Conservation (phyloP, 1,140 invertebrate genomes). For the Eulimnadia texana region DNA sequence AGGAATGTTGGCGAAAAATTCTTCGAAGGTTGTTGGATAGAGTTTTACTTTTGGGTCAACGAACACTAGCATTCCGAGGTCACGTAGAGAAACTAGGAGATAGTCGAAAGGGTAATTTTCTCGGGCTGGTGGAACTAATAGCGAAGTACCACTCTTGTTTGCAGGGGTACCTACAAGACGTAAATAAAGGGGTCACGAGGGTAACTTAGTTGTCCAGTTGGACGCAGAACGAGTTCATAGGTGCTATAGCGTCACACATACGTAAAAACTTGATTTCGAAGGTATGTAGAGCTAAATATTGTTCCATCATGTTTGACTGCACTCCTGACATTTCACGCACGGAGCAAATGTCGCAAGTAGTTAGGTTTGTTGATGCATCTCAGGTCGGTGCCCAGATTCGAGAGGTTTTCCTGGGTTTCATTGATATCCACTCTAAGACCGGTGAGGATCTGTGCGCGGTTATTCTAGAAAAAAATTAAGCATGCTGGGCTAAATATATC, state of each 20-base stretch:
- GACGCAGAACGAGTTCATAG: neutral
- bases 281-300: conserved; percentile 11
- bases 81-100: neutral
- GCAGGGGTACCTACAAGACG: neutral
- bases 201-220: neutral
- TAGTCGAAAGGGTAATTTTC: neutral
- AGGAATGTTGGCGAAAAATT: neutral
- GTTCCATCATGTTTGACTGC: conserved; percentile 19
- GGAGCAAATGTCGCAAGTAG: conserved; percentile 17
- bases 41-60: neutral
- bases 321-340: conserved; percentile 18
- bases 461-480: conserved; percentile 18
- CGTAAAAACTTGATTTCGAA: conserved; percentile 13
- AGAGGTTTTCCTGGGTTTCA: conserved; percentile 19
- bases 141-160: neutral
- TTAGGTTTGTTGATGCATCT: conserved; percentile 15
- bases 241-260: neutral
- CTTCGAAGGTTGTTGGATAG: neutral
- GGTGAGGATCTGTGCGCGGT: conserved; percentile 14
- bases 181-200: neutral
- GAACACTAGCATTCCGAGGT: neutral
- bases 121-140: neutral
- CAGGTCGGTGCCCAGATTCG: neutral
- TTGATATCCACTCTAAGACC: conserved; percentile 18
- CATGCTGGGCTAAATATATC: conserved; percentile 15